These are phyloP conservation scores for Calliopum simillimum DNA, from an alignment of 2,888 invertebrate species.

Conservation along the genomic window DNA sequence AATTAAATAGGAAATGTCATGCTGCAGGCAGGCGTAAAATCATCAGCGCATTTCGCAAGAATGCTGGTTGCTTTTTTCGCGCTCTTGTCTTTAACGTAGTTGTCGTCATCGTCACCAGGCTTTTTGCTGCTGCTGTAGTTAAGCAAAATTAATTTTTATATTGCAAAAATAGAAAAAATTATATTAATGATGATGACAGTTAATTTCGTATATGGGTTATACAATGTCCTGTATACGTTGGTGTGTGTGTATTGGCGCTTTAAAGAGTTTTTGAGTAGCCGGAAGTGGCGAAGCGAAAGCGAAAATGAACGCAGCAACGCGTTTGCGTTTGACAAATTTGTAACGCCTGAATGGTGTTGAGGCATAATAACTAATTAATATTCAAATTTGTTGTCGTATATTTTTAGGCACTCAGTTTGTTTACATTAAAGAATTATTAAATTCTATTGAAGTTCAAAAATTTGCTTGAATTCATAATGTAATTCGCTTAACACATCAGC, in stretches of 20 bases:
- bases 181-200: slow-evolving; percentile 32
- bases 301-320: background rate
- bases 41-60: background rate
- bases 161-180: slow-evolving; percentile 32
- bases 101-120: background rate
- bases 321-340: background rate
- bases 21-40: slow-evolving; percentile 14
- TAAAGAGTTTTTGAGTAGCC: background rate
- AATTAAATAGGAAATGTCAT: slow-evolving; percentile 20
- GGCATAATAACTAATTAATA: slow-evolving; percentile 18
- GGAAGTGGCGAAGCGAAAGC: background rate
- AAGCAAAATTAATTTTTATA: slow-evolving; percentile 33
- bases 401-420: no score
- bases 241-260: background rate
- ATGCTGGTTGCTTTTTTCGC: background rate
- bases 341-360: background rate
- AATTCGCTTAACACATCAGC: no score
- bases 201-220: background rate
- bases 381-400: background rate
- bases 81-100: background rate
- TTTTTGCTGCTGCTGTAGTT: slow-evolving; percentile 10
- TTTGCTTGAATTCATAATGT: no score
- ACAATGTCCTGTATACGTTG: background rate
- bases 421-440: no score
- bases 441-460: no score